Percentiles rank a stretch among this genome's conserved stretches.
Evolutionary conservation across 2,113 vertebrate genomes (phyloP).

Genomic region (Chiloscyllium plagiosum): DNA sequence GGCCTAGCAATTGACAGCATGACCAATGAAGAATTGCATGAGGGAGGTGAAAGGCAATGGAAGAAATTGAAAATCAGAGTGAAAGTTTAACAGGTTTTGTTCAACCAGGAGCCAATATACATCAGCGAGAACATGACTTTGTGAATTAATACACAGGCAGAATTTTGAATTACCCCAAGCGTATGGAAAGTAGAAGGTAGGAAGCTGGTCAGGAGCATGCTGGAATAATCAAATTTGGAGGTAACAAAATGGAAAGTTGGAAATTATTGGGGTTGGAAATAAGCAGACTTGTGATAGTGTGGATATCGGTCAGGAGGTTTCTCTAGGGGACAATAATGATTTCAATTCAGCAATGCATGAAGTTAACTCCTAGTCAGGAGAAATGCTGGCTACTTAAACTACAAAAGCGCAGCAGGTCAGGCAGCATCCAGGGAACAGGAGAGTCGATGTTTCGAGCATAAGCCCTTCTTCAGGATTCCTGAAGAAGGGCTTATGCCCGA

Average conservation of each 20-base stretch:
- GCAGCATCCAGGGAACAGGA: too few relatives aligned
- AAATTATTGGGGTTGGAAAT: too few relatives aligned
- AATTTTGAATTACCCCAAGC: not conserved
- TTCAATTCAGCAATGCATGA: not conserved
- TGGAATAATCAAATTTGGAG: not conserved
- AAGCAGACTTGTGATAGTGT: not conserved
- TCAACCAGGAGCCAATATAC: too few relatives aligned
- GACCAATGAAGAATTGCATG: not conserved
- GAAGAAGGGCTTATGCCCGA: too few relatives aligned
- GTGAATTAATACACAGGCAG: not conserved
- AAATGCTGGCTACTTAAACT: not conserved
- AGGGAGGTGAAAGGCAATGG: not conserved
- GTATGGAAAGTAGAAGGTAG: not conserved
- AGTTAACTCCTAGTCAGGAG: too few relatives aligned
- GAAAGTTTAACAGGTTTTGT: not conserved
- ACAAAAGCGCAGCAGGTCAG: too few relatives aligned
- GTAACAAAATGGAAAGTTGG: not conserved
- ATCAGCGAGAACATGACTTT: too few relatives aligned
- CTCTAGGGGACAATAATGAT: not conserved
- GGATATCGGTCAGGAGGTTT: not conserved
- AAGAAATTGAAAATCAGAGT: not conserved
- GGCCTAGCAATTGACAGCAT: too few relatives aligned
- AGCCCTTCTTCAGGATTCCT: too few relatives aligned
- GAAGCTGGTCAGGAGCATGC: not conserved
- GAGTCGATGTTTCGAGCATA: too few relatives aligned